Evolutionary conservation across 2,797 vertebrate species (phyloP), one percentile per base, ranked within the genome.

Genomic region (Staurois parvus): DNA sequence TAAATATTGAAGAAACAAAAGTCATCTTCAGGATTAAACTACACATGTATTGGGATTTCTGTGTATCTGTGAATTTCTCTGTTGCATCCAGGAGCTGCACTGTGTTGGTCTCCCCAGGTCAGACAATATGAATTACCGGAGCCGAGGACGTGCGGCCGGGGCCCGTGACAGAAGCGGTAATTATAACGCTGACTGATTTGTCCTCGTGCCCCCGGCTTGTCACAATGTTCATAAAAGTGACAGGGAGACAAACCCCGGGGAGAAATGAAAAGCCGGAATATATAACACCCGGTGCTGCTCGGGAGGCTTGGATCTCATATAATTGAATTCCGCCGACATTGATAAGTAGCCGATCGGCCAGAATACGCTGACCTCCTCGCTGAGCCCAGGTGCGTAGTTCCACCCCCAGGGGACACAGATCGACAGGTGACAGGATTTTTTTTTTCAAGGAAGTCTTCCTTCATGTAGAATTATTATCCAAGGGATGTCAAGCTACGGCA

Each of bases 321-420:
- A 78, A 84, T 79, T 78, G n/a, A 45, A 81, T 81, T 72, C 69
- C 26, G n/a, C 26, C 32, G 69, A 81, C 79, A 64, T 29, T 72
- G 79, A 81, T 73, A 73, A 73, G 79, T 81, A 52, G 26, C 28
- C n/a, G 5, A 52, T 59, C 66, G 24, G 29, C 32, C 34, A 30
- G 68, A 37, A 59, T 34, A 72, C 28, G 28, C 11, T 79, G 8
- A 34, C 66, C 21, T 26, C 28, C 45, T 26, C 12, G 6, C 64
- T 26, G 13, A 26, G 40, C n/a, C 12, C 12, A 42, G 4, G 12
- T 21, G 30, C 12, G 40, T 9, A 40, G 17, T 15, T 26, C 19
- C 30, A 21, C n/a, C 79, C n/a, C 30, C 11, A 17, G 69, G 69
- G 79, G 69, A 81, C 48, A 59, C 32, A 29, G 66, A 79, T 48